Evolutionary conservation across 2,797 vertebrate genomes (phyloP), one percentile per base, ranked within the genome.

Genomic region (Gymnocypris eckloni): DNA sequence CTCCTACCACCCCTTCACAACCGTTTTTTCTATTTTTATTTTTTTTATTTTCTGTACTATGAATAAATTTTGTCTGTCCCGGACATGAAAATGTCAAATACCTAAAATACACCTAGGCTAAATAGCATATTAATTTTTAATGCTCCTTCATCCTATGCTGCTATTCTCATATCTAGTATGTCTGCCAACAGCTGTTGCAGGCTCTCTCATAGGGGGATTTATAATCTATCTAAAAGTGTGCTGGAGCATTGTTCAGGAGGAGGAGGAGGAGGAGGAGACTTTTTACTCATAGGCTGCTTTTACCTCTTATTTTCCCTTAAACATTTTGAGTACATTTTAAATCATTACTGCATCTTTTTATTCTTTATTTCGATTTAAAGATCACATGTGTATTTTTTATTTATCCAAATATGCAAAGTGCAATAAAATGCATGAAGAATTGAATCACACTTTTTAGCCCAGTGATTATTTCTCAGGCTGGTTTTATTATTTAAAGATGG

Each of bases 51-150:
- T 90, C 87, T 92, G 91, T 93, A 94, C 95, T 94, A 95, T 95
- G 95, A 96, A 96, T 96, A 96, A 95, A 96, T 96, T 95, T 91
- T 95, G 95, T 94, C 94, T 93, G 94, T 96, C 95, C 95, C 93
- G 94, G 95, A 96, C 95, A 96, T 96, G 95, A 96, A 96, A 96
- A 96, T 96, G 95, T 96, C 95, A 96, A 96, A 96, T 95, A 96
- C 95, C 95, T 96, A 96, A 96, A 96, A 96, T 96, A 96, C 95
- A 96, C 95, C 95, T 95, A 95, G 94, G 95, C 95, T 96, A 96
- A 96, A 96, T 96, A 96, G 95, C 95, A 94, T 96, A 96, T 96
- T 95, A 96, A 96, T 96, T 95, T 96, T 96, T 96, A 96, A 96
- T 96, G 95, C 94, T 93, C 91, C 94, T 94, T 96, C 95, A 95